Base-by-base conservation (phyloP, 2,113 vertebrate genomes). In the Donacobius atricapilla region DNA sequence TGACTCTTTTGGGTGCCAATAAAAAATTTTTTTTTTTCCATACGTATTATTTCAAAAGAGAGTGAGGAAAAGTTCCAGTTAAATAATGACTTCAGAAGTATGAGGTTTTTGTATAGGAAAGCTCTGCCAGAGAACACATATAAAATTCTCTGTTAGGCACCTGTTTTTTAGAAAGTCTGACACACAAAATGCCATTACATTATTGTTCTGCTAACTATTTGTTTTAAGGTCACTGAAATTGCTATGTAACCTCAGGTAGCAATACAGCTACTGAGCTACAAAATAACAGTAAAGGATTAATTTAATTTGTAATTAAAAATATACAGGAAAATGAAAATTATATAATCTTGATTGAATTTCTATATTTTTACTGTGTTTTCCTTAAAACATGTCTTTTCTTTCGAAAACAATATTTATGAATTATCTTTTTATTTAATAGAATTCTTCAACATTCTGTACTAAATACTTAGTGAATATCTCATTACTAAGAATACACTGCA, bases 221-320 rank as follows among this genome's bases (percentile, higher is more conserved):
- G 4, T 47, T 64, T 44, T 53, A 76, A 47, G 7, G 21, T 54
- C 17, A 37, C 40, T 60, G 13, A 68, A 58, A 64, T 7, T 7
- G 2, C 0, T 66, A 31, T 0, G 0, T 30, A 78, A 58, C 50
- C 7, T 58, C 21, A 81, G 39, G 6, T 35, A 66, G 7, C 27
- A 63, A 91, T 30, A 48, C 21, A 21, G 13, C 22, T 63, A 39
- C 37, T 63, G 21, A 80, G 37, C 7, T 54, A 79, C 10, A 68
- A 37, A 80, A 57, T 33, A 44, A 28, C 70, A 78, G 1, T 12
- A 47, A 84, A 68, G 33, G 10, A 13, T 16, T 0, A 48, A 47
- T 44, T 50, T 60, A 30, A 25, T 42, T 25, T 80, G 0, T 13
- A 47, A 75, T 63, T 76, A 48, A 28, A 7, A 73, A 76, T 21